These are phyloP conservation scores for Pseudolycoriella hygida DNA, from an alignment of 2,888 invertebrate species.

Conservation along the genomic window DNA sequence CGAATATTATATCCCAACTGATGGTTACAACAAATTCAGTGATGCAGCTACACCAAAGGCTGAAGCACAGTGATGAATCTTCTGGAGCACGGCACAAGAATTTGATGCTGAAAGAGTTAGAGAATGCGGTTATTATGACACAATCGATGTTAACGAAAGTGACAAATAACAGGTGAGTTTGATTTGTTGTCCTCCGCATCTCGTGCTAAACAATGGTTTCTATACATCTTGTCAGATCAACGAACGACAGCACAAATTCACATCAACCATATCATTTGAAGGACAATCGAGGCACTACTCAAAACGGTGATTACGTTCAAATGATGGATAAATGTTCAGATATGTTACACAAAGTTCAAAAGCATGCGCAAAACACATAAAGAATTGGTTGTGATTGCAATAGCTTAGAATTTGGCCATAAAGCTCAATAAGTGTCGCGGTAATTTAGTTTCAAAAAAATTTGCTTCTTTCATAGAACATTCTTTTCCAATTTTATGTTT, in stretches of 20 bases:
- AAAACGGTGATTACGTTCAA: conserved; percentile 29
- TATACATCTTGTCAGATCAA: background rate
- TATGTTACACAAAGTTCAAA: conserved; percentile 35
- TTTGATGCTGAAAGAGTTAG: conserved; percentile 28
- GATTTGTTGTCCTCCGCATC: background rate
- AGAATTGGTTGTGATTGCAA: too few species aligned
- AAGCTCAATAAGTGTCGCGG: too few species aligned
- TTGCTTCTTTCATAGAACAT: too few species aligned
- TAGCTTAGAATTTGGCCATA: too few species aligned
- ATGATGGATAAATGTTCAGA: conserved; percentile 46
- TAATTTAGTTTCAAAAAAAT: too few species aligned
- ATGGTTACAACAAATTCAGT: conserved; percentile 28
- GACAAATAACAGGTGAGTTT: conserved; percentile 14
- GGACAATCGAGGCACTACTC: conserved; percentile 13
- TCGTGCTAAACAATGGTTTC: background rate
- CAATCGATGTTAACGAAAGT: conserved; percentile 30
- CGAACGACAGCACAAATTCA: conserved; percentile 6
- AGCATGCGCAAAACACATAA: conserved; percentile 16
- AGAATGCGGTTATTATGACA: conserved; percentile 31
- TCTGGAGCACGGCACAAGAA: conserved; percentile 16
- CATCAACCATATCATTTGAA: conserved; percentile 14
- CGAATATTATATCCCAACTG: conserved; percentile 38
- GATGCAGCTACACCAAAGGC: conserved; percentile 27
- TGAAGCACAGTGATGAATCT: conserved; percentile 24
- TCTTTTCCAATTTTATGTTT: too few species aligned